Base-by-base conservation (phyloP, 2,888 invertebrate species). In the Cryptus viduatorius region DNA sequence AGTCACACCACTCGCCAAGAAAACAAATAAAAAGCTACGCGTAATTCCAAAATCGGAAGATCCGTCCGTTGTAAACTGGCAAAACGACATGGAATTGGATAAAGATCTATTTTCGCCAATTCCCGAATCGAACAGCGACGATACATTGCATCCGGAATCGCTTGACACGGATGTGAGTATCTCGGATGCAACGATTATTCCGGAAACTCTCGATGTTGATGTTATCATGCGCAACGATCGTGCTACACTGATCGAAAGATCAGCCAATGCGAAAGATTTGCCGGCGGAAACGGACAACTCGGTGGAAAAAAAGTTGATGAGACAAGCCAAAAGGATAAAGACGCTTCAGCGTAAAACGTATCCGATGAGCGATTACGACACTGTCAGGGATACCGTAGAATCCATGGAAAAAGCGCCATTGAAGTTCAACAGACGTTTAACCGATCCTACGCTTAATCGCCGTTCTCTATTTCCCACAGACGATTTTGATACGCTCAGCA, bases 41-140 rank as follows among this genome's bases (percentile, higher is more conserved):
- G 44, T 14, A 1, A 14, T 59, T 0, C 5, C 31, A 12, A 12
- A 14, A 29, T 31, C 61, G 5, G 61, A 61, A 53, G n/a, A 29
- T 2, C 19, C 59, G 1, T 37, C 31, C 10, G 4, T 31, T 5
- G 46, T 46, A 46, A 46, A 67, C 14, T 56, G 72, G 44, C 48
- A 50, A 24, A 72, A 72, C 12, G 65, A 73, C 44, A 79, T 67
- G 65, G 72, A 79, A 53, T 65, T 16, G 44, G 19, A 46, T 16
- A 79, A 67, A 46, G 44, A 37, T 48, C n/a, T 31, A 4, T 61
- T 31, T 29, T 61, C 61, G n/a, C 53, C 67, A 3, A 29, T 29
- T 24, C 24, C 24, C 10, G 29, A 61, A 67, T 29, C 48, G 3
- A 72, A 24, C 24, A 24, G 37, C 12, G 44, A 79, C 24, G 5